Conservation (phyloP, 2,888 invertebrate genomes). For the Ceraclea dissimilis region DNA sequence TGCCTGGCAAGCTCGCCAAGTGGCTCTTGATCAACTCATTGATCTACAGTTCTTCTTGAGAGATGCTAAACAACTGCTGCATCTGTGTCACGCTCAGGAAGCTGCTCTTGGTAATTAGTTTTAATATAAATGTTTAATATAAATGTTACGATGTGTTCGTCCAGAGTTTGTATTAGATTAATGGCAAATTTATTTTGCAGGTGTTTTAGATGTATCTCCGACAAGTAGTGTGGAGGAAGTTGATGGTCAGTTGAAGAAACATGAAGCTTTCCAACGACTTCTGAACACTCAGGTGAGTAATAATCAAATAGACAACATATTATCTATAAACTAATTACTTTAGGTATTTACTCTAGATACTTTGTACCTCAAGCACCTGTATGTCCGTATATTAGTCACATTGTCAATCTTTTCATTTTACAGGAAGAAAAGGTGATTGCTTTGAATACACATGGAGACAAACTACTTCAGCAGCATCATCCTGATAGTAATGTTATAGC, state of each 20-base stretch:
- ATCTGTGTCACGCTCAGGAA: conserved; percentile 82
- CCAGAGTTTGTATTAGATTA: too few relatives aligned
- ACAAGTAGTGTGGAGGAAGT: conserved; percentile 77
- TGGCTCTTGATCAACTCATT: conserved; percentile 82
- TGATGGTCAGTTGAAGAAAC: conserved; percentile 81
- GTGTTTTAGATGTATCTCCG: conserved; percentile 54
- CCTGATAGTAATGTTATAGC: conserved; percentile 80
- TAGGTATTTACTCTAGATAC: too few relatives aligned
- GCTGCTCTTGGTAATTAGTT: conserved; percentile 56
- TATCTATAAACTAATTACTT: too few relatives aligned
- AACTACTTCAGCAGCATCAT: conserved; percentile 82
- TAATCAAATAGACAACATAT: too few relatives aligned
- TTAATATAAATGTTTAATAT: too few relatives aligned
- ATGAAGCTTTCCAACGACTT: conserved; percentile 90
- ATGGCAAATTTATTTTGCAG: conserved; percentile 1
- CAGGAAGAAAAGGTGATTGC: conserved; percentile 82
- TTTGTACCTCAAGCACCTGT: too few relatives aligned
- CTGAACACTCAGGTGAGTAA: conserved; percentile 57
- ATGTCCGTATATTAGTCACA: too few relatives aligned
- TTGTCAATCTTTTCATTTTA: not conserved
- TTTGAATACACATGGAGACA: conserved; percentile 76
- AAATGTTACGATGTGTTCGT: too few relatives aligned
- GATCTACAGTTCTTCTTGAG: conserved; percentile 91
- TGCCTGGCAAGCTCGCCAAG: conserved; percentile 84
- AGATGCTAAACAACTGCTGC: conserved; percentile 88